These are phyloP conservation scores for Neostethus bicornis DNA, from an alignment of 2,797 vertebrate genomes.

Conservation along the genomic window DNA sequence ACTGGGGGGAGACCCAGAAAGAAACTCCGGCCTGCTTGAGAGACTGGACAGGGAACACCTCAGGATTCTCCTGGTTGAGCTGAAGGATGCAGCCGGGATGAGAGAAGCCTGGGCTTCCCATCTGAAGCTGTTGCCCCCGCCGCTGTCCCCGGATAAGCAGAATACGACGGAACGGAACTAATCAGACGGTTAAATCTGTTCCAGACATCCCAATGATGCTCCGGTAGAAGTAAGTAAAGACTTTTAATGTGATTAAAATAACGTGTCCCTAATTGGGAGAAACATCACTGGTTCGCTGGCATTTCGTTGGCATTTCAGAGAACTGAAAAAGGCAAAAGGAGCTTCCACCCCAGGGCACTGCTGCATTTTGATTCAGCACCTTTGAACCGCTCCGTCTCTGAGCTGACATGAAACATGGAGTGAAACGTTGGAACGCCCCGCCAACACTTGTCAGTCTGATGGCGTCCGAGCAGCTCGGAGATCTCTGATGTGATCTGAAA, in stretches of 20 bases:
- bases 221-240: conserved; percentile 15
- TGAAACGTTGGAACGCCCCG: conserved; percentile 47
- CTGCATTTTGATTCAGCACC: conserved; percentile 45
- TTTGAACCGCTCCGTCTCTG: conserved; percentile 51
- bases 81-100: no score
- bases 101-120: no score
- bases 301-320: conserved; percentile 53
- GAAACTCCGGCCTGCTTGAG: no score
- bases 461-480: conserved; percentile 41
- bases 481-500: conserved; percentile 43
- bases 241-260: no score
- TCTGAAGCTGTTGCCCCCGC: no score
- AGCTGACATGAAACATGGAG: conserved; percentile 57
- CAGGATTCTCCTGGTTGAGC: no score
- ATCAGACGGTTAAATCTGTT: conserved; percentile 36
- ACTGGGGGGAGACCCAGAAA: no score
- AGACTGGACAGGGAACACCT: no score
- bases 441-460: conserved; percentile 65
- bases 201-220: conserved; percentile 13
- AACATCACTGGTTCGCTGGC: conserved; percentile 40
- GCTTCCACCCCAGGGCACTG: conserved; percentile 47
- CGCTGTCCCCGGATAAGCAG: no score
- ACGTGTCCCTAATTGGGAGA: conserved; percentile 7
- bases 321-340: conserved; percentile 24
- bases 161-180: no score